Conservation (phyloP, 1,140 invertebrate species). For the Drosophila arizonae region DNA sequence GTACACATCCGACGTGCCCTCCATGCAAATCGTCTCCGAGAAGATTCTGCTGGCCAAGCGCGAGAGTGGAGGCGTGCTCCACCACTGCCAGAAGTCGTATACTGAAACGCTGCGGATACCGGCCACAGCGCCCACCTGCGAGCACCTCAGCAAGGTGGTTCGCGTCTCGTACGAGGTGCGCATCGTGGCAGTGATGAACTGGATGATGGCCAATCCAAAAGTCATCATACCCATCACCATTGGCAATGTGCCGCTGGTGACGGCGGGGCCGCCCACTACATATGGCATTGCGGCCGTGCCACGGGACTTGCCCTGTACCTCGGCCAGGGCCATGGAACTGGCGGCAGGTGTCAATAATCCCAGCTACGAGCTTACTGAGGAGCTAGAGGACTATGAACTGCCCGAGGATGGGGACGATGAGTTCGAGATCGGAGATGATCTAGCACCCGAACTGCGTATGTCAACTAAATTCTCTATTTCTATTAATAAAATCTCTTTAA, state of each 20-base stretch:
- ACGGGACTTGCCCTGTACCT: slow-evolving; percentile 66
- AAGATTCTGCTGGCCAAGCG: slow-evolving; percentile 73
- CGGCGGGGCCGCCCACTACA: slow-evolving; percentile 15
- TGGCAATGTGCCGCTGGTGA: slow-evolving; percentile 70
- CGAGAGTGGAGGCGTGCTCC: slow-evolving; percentile 61
- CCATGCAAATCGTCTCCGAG: slow-evolving; percentile 70
- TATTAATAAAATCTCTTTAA: too few relatives aligned
- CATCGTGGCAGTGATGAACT: slow-evolving; percentile 74
- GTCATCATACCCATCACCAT: slow-evolving; percentile 72
- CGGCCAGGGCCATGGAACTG: slow-evolving; percentile 58
- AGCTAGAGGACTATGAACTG: slow-evolving; percentile 64
- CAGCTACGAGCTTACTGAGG: slow-evolving; percentile 44
- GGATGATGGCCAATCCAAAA: slow-evolving; percentile 72
- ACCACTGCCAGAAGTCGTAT: slow-evolving; percentile 49
- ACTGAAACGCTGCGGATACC: slow-evolving; percentile 73
- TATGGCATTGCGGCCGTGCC: slow-evolving; percentile 31
- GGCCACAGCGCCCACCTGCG: slow-evolving; percentile 83
- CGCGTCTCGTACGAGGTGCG: slow-evolving; percentile 73
- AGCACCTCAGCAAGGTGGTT: slow-evolving; percentile 74
- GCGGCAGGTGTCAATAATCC: slow-evolving; percentile 41
- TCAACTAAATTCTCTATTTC: slow-evolving; percentile 3
- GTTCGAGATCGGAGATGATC: slow-evolving; percentile 56
- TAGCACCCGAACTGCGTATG: slow-evolving; percentile 66
- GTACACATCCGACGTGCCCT: slow-evolving; percentile 84
- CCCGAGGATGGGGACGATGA: slow-evolving; percentile 70